Evolutionary conservation across 2,888 invertebrate genomes (phyloP).

Genomic region (Heterodera filipjevi): DNA sequence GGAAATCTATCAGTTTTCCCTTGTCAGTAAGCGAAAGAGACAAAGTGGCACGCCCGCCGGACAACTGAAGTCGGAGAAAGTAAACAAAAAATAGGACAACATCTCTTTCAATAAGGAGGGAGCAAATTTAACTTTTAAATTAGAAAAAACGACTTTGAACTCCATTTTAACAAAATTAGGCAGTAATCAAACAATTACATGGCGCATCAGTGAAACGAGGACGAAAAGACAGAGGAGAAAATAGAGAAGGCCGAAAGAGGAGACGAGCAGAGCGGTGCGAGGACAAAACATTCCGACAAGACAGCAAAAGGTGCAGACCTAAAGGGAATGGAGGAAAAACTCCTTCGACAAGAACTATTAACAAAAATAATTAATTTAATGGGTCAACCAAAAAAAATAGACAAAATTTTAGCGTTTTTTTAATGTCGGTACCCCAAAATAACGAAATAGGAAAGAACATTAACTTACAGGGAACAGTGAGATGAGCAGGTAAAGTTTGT

Average conservation of each 20-base stretch:
- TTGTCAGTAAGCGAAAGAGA: conserved; percentile 42
- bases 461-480: conserved; percentile 54
- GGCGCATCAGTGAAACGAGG: conserved; percentile 58
- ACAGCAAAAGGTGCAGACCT: conserved; percentile 56
- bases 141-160: too few species aligned
- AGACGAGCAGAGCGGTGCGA: conserved; percentile 55
- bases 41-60: conserved; percentile 39
- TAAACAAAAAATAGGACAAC: too few species aligned
- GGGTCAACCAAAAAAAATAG: too few species aligned
- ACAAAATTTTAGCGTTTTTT: too few species aligned
- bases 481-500: conserved; percentile 61
- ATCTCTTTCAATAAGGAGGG: too few species aligned
- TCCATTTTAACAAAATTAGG: too few species aligned
- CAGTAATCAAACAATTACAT: conserved; percentile 21
- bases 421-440: too few species aligned
- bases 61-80: conserved; percentile 22
- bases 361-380: neutral
- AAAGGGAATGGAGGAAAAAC: conserved; percentile 19
- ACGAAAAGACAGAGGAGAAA: conserved; percentile 62
- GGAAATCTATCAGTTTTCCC: conserved; percentile 52
- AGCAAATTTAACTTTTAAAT: too few species aligned
- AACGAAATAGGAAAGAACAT: neutral
- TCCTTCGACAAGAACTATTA: too few species aligned
- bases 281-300: conserved; percentile 61
- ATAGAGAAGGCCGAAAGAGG: conserved; percentile 59